phyloP scores from a whole-genome alignment of 1,140 invertebrate genomes.

The Philotrypesis tridentata region DNA sequence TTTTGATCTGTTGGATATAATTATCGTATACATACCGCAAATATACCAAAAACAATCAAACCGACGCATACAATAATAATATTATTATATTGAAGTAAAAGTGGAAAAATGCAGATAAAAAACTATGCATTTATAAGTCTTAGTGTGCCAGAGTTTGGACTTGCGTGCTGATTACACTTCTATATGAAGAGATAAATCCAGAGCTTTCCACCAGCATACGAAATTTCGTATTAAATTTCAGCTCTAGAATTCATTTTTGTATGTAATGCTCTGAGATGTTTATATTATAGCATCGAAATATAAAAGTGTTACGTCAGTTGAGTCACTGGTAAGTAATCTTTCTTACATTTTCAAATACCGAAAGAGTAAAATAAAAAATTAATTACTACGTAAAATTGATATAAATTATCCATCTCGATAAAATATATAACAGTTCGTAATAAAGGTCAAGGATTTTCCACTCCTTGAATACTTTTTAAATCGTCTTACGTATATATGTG shows the following conservation, averaged over 20 bases:
- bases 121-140: constrained; percentile 12
- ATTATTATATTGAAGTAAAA: not conserved
- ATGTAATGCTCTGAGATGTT: not conserved
- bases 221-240: not conserved
- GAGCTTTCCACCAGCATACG: not conserved
- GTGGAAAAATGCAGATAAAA: not conserved
- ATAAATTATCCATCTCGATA: not conserved
- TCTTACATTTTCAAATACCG: not conserved
- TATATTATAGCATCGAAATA: not conserved
- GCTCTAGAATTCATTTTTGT: not conserved
- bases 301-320: not conserved
- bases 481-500: not conserved
- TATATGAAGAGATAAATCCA: not conserved
- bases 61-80: not conserved
- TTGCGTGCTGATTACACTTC: not conserved
- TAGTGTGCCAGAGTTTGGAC: constrained; percentile 2
- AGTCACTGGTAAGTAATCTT: not conserved
- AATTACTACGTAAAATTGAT: not conserved
- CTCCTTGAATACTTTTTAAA: not conserved
- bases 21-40: not conserved
- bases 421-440: too few relatives aligned
- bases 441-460: too few relatives aligned
- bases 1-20: too few relatives aligned
- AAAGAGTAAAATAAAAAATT: not conserved
- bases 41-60: not conserved